A percentile compares a stretch with the other conserved stretches of the same genome.
Evolutionary conservation across 2,888 invertebrate genomes (phyloP).

Genomic region (Drosophila mercatorum): DNA sequence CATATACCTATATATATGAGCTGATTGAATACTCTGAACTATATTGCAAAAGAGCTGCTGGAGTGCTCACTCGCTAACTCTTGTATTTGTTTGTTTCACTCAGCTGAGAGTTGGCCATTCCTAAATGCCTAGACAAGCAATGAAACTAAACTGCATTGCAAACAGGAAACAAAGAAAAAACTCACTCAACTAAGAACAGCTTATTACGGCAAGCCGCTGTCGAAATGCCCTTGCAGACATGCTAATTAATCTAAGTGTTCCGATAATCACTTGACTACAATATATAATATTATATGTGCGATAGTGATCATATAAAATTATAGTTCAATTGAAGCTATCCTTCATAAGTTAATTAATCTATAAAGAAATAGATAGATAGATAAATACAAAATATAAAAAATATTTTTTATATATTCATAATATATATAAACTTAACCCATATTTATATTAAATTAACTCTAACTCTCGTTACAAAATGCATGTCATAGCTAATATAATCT

Average conservation of each 20-base stretch:
- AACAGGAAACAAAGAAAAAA: constrained; percentile 12
- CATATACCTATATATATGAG: neutral
- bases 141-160: constrained; percentile 28
- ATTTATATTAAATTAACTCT: neutral
- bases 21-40: constrained; percentile 26
- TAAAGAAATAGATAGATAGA: neutral
- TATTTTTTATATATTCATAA: too few species aligned
- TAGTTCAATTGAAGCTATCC: neutral
- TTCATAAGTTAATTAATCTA: neutral
- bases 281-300: neutral
- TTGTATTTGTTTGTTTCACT: neutral
- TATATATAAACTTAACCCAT: neutral
- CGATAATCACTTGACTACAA: neutral
- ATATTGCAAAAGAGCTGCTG: constrained; percentile 26
- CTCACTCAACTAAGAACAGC: constrained; percentile 21
- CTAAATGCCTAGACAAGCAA: constrained; percentile 16
- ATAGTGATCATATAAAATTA: neutral
- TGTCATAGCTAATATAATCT: neutral
- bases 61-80: neutral
- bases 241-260: constrained; percentile 4
- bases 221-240: constrained; percentile 13
- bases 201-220: constrained; percentile 5
- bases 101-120: neutral
- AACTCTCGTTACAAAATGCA: neutral
- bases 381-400: neutral